These are phyloP conservation scores for Sapayoa aenigma DNA, from an alignment of 2,113 vertebrate genomes.

Conservation along the genomic window DNA sequence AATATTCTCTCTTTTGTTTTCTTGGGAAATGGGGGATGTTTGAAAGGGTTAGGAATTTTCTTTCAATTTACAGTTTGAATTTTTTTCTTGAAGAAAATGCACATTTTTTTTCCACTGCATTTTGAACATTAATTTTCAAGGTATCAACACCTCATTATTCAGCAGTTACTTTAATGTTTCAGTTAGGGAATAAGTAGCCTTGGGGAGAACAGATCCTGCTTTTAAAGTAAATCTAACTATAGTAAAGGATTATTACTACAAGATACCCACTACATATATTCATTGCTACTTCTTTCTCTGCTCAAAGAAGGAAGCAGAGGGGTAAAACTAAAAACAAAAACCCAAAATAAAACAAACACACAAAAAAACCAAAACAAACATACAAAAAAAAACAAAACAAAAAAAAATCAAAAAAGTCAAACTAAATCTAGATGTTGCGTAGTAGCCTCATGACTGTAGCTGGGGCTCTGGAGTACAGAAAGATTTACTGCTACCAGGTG, in stretches of 20 bases:
- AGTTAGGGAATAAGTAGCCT: constrained; percentile 66
- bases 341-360: neutral
- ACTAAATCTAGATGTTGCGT: neutral
- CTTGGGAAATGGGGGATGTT: neutral
- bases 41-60: neutral
- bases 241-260: constrained; percentile 54
- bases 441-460: rapidly evolving
- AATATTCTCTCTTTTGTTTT: constrained; percentile 10
- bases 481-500: neutral
- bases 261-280: constrained; percentile 25
- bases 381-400: neutral
- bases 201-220: constrained; percentile 61
- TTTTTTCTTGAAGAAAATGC: constrained; percentile 40
- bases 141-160: constrained; percentile 73
- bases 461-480: neutral
- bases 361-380: no score
- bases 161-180: constrained; percentile 68
- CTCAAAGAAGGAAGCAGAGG: neutral
- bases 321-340: neutral
- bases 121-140: constrained; percentile 74
- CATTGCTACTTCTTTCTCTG: constrained; percentile 11
- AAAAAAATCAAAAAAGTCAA: neutral
- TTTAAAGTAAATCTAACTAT: constrained; percentile 59
- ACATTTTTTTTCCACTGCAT: constrained; percentile 36
- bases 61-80: constrained; percentile 39